A percentile compares a stretch with the other conserved stretches of the same genome.
These are phyloP conservation scores for Perognathus longimembris DNA, from an alignment of 2,113 vertebrate genomes.

Conservation along the genomic window DNA sequence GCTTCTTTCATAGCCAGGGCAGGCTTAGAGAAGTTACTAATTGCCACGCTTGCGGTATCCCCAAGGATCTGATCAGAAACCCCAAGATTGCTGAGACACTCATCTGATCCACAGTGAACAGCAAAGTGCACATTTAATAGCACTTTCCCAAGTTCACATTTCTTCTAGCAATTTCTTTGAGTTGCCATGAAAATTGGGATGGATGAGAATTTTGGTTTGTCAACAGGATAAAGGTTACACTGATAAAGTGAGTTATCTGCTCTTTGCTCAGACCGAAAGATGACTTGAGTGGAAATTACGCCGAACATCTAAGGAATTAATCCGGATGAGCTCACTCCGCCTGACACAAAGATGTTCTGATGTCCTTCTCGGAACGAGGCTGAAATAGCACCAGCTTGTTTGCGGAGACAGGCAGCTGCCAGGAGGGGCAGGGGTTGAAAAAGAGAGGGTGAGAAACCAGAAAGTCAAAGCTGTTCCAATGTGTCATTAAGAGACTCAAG, in stretches of 20 bases:
- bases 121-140: not conserved
- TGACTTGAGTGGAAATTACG: slow-evolving; percentile 53
- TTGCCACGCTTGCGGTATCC: not conserved
- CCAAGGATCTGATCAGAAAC: not conserved
- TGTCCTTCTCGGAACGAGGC: slow-evolving; percentile 55
- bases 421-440: not conserved
- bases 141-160: not conserved
- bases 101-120: accelerated
- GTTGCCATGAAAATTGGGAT: slow-evolving; percentile 29
- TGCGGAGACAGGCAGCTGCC: slow-evolving; percentile 21
- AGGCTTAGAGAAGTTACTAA: not conserved
- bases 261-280: slow-evolving; percentile 8
- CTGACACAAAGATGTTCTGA: not conserved
- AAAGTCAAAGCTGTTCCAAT: not conserved
- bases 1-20: slow-evolving; percentile 13
- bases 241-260: slow-evolving; percentile 54
- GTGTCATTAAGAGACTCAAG: not conserved
- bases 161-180: slow-evolving; percentile 25
- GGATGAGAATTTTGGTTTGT: slow-evolving; percentile 42
- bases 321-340: slow-evolving; percentile 49
- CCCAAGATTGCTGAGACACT: not conserved
- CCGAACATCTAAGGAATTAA: slow-evolving; percentile 45
- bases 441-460: not conserved
- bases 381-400: slow-evolving; percentile 42
- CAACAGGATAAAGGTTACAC: slow-evolving; percentile 49